phyloP scores from a whole-genome alignment of 2,888 invertebrate species.

The Oxystoma pomonae region DNA sequence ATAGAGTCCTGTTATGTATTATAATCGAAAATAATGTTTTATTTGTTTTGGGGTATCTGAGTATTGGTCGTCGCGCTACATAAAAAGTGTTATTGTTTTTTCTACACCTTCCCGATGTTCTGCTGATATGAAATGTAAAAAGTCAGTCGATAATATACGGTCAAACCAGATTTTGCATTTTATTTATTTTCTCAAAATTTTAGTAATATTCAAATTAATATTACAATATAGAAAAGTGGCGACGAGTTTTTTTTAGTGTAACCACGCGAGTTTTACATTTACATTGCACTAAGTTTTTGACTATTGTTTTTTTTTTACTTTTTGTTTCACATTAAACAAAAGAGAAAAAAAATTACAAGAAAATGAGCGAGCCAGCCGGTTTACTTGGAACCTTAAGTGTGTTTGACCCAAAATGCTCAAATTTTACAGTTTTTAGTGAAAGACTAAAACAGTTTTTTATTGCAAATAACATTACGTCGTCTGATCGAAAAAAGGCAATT shows the following conservation, averaged over 20 bases:
- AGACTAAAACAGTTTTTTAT: constrained; percentile 17
- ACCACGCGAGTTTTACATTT: background rate
- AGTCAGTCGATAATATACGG: background rate
- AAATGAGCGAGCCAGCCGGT: background rate
- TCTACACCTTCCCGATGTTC: no score
- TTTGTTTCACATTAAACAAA: background rate
- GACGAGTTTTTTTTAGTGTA: background rate
- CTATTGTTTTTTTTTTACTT: background rate
- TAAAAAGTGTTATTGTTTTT: no score
- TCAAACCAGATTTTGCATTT: background rate
- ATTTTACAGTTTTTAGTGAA: constrained; percentile 16
- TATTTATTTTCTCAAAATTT: background rate
- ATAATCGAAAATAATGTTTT: no score
- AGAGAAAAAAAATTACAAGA: background rate
- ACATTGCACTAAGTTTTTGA: background rate
- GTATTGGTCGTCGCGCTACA: no score
- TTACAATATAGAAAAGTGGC: background rate
- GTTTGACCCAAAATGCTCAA: background rate
- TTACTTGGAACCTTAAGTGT: background rate
- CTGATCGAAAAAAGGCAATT: constrained; percentile 14
- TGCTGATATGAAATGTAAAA: no score
- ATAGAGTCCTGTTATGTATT: no score
- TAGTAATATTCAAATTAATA: background rate
- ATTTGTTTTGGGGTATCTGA: no score
- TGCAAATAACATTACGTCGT: constrained; percentile 13